phyloP scores from a whole-genome alignment of 30 jellyfish, hydroid and myxozoan genomes.

The Mastigias papua region DNA sequence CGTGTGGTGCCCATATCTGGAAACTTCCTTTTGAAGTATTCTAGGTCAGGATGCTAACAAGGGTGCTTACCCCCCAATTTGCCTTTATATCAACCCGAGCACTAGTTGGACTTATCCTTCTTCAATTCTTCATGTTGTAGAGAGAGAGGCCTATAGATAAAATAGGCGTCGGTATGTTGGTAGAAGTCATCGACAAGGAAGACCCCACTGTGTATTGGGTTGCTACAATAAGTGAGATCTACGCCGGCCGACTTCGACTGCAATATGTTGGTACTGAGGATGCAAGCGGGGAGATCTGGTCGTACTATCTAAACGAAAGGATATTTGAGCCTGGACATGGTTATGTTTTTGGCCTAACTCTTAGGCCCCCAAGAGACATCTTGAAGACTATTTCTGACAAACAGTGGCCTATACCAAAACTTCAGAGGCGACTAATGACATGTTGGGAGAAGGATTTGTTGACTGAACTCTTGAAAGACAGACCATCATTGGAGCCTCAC shows the following conservation, averaged over 20 bases:
- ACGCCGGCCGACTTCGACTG: constrained; percentile 91
- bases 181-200: constrained; percentile 87
- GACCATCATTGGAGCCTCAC: constrained; percentile 63
- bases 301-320: constrained; percentile 78
- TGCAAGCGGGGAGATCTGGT: constrained; percentile 88
- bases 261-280: constrained; percentile 95
- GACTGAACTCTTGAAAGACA: constrained; percentile 64
- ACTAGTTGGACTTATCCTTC: no score
- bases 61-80: no score
- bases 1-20: no score
- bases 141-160: constrained; percentile 83
- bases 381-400: constrained; percentile 67
- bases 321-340: constrained; percentile 92
- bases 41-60: no score
- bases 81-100: no score
- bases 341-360: constrained; percentile 75
- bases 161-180: constrained; percentile 86
- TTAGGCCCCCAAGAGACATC: constrained; percentile 89
- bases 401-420: constrained; percentile 75
- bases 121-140: constrained; percentile 26
- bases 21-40: no score
- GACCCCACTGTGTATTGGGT: constrained; percentile 96
- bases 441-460: constrained; percentile 75
- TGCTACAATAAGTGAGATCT: constrained; percentile 85
- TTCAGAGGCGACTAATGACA: constrained; percentile 58